Evolutionary conservation across 2,113 vertebrate species (phyloP).

Genomic region (Gila orcuttii): DNA sequence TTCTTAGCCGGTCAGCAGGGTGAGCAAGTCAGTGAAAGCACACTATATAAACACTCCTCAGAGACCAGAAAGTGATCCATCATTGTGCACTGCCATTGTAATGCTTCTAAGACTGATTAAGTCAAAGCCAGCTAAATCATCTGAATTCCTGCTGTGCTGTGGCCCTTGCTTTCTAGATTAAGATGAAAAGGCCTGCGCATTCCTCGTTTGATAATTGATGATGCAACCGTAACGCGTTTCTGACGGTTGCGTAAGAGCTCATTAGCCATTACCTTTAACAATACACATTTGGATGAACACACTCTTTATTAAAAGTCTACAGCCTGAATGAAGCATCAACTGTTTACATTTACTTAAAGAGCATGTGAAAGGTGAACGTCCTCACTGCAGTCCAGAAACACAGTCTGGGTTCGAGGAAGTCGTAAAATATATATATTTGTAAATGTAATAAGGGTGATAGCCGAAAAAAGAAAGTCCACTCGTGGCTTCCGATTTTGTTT

Average conservation of each 20-base stretch:
- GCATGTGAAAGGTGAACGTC: slow-evolving; percentile 26
- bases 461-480: slow-evolving; percentile 49
- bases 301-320: background rate
- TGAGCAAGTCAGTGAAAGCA: slow-evolving; percentile 55
- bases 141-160: slow-evolving; percentile 73
- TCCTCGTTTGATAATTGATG: slow-evolving; percentile 80
- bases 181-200: slow-evolving; percentile 78
- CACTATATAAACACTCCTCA: slow-evolving; percentile 63
- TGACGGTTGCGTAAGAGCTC: slow-evolving; percentile 48
- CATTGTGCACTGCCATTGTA: slow-evolving; percentile 61
- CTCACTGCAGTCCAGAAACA: background rate
- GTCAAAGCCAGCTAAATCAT: slow-evolving; percentile 62
- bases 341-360: slow-evolving; percentile 27
- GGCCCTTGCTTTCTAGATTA: slow-evolving; percentile 65
- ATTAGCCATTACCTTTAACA: slow-evolving; percentile 30
- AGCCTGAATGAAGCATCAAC: background rate
- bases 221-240: slow-evolving; percentile 61
- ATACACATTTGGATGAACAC: slow-evolving; percentile 8
- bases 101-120: slow-evolving; percentile 61
- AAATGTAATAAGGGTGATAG: slow-evolving; percentile 24
- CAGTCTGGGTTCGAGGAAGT: slow-evolving; percentile 44
- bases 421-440: slow-evolving; percentile 47
- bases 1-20: slow-evolving; percentile 33
- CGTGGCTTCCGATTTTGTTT: slow-evolving; percentile 46
- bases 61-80: slow-evolving; percentile 63